A percentile compares a stretch with the other conserved stretches of the same genome.
These are phyloP conservation scores for Drosophila mayaguana DNA, from an alignment of 2,888 invertebrate genomes.

Conservation along the genomic window DNA sequence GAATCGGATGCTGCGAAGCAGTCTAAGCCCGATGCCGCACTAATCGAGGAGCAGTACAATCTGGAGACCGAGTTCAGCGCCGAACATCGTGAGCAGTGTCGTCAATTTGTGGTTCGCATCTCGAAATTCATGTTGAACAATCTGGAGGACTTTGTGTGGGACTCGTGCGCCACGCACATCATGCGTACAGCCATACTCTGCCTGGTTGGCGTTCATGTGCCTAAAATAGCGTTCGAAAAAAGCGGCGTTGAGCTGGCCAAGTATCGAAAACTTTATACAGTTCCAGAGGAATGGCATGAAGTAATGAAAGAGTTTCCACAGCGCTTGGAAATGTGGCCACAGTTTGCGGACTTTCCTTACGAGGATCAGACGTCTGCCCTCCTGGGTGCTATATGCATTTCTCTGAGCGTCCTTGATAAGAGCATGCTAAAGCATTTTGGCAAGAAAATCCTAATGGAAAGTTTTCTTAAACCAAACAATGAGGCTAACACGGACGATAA, in stretches of 20 bases:
- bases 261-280: slow-evolving; percentile 80
- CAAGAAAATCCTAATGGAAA: slow-evolving; percentile 88
- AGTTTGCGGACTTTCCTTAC: slow-evolving; percentile 90
- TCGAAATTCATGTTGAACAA: slow-evolving; percentile 93
- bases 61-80: slow-evolving; percentile 83
- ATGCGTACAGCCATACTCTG: slow-evolving; percentile 90
- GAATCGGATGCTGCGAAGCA: slow-evolving; percentile 81
- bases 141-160: slow-evolving; percentile 93
- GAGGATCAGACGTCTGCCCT: slow-evolving; percentile 90
- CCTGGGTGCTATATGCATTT: slow-evolving; percentile 87
- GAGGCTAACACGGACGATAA: slow-evolving; percentile 30
- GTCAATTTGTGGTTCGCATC: slow-evolving; percentile 89
- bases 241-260: slow-evolving; percentile 77
- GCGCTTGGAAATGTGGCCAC: slow-evolving; percentile 90
- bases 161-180: slow-evolving; percentile 91
- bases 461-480: slow-evolving; percentile 72
- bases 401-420: slow-evolving; percentile 87
- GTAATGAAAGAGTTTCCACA: slow-evolving; percentile 88
- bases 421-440: slow-evolving; percentile 88
- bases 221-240: slow-evolving; percentile 86
- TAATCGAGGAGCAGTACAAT: slow-evolving; percentile 81
- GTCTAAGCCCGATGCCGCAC: slow-evolving; percentile 59
- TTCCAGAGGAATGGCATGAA: slow-evolving; percentile 88
- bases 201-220: slow-evolving; percentile 88
- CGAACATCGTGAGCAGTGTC: slow-evolving; percentile 87